A percentile compares a stretch with the other conserved stretches of the same genome.
These are phyloP conservation scores for Myotis daubentonii DNA, from an alignment of 2,797 vertebrate species.

Conservation along the genomic window DNA sequence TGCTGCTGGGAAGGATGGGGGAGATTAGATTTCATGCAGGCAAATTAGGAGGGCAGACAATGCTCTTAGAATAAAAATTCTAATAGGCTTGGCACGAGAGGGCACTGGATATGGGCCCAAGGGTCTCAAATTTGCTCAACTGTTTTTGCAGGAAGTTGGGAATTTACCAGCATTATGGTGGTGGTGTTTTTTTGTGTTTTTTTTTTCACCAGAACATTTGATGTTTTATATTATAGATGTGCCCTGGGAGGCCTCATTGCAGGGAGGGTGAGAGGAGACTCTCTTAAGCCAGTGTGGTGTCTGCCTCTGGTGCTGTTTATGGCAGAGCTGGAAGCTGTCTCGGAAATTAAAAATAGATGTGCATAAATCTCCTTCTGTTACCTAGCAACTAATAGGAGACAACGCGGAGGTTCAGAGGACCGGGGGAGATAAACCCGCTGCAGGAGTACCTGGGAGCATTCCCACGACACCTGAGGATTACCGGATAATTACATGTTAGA, in stretches of 20 bases:
- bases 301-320: slow-evolving; percentile 82
- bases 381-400: slow-evolving; percentile 88
- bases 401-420: slow-evolving; percentile 81
- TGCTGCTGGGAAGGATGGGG: not conserved
- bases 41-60: not conserved
- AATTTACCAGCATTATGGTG: not conserved
- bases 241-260: slow-evolving; percentile 48
- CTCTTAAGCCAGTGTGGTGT: slow-evolving; percentile 75
- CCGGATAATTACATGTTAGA: slow-evolving; percentile 67
- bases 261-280: slow-evolving; percentile 62
- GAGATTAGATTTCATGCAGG: not conserved
- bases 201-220: not conserved
- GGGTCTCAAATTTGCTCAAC: not conserved
- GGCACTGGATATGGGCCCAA: slow-evolving; percentile 32
- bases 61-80: not conserved
- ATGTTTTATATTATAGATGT: slow-evolving; percentile 5
- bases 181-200: not conserved
- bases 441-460: slow-evolving; percentile 80
- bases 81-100: not conserved
- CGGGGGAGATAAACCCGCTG: slow-evolving; percentile 76
- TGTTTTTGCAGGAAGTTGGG: not conserved
- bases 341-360: slow-evolving; percentile 86
- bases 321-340: slow-evolving; percentile 82
- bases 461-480: slow-evolving; percentile 75
- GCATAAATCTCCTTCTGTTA: slow-evolving; percentile 87